Conservation (phyloP, 2,888 invertebrate genomes). For the Agelastica alni region DNA sequence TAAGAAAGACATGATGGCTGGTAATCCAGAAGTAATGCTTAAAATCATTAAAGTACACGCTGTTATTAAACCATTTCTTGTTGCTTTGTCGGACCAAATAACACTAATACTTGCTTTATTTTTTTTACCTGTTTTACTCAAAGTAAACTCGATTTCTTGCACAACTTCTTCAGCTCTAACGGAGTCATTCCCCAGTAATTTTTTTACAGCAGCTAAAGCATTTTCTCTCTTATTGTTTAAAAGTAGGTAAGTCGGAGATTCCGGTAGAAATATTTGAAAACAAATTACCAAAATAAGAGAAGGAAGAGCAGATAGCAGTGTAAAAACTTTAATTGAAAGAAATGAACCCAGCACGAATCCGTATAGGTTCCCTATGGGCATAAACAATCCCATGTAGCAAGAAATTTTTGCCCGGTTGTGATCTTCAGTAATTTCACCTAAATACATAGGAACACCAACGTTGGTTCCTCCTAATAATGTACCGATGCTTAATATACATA, state of each 20-base stretch:
- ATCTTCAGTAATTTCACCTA: slow-evolving; percentile 82
- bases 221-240: slow-evolving; percentile 60
- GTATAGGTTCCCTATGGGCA: slow-evolving; percentile 37
- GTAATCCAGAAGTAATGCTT: neutral
- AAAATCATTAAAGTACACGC: slow-evolving; percentile 36
- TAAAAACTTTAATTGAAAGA: slow-evolving; percentile 32
- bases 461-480: neutral
- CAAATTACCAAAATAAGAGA: slow-evolving; percentile 29
- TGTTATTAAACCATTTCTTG: slow-evolving; percentile 65
- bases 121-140: neutral
- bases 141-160: neutral
- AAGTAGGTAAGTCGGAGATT: slow-evolving; percentile 40
- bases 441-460: slow-evolving; percentile 72
- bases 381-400: slow-evolving; percentile 52
- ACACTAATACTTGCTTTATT: slow-evolving; percentile 20
- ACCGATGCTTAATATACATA: neutral
- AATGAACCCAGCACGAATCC: slow-evolving; percentile 38
- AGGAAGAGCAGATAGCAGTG: slow-evolving; percentile 36
- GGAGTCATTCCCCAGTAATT: slow-evolving; percentile 14
- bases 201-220: slow-evolving; percentile 61
- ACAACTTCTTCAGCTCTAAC: neutral
- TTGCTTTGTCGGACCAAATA: slow-evolving; percentile 19
- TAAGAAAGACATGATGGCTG: slow-evolving; percentile 13
- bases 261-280: slow-evolving; percentile 37
- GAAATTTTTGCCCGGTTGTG: slow-evolving; percentile 74